Evolutionary conservation across 1,140 invertebrate species (phyloP), one percentile per base, ranked within the genome.

Genomic region (Telenomus remus): DNA sequence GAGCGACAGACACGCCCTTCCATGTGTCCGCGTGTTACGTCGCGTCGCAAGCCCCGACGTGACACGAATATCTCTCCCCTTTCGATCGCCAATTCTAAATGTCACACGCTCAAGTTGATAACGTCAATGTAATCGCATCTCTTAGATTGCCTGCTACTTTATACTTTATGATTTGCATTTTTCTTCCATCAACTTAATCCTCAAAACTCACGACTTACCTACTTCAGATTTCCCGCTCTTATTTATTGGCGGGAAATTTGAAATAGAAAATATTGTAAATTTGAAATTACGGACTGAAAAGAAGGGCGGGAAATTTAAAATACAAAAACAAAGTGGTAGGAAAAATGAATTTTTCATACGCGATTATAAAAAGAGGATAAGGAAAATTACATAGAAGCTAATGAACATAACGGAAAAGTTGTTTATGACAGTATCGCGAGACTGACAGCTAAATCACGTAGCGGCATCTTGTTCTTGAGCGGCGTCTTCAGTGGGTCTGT

Each of bases 1-100:
- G 78, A 83, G 66, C 79, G 76, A 80, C 78, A 79, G 85, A 79
- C 86, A 87, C 85, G 85, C 85, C 86, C 85, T 87, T 83, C 84
- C 78, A 74, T 81, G 79, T 86, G 81, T 81, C 39, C 81, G 80
- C 81, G 83, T 76, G 85, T 82, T 84, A 82, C 49, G 82, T 81
- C 82, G 81, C 82, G 79, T 85, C 79, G 79, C 80, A 42, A 34
- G 43, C 33, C 19, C 59, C 6, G 47, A 68, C 66, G 49, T 69
- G 75, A 77, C 79, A 79, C 72, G 71, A 72, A 72, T 54, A 61
- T 65, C 15, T 57, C 37, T 33, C 44, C 56, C 53, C 59, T 43
- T 55, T 46, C 16, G n/a, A 34, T 37, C 34, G 27, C 54, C n/a
- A 66, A 66, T 50, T 56, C n/a, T 44, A 35, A 12, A 50, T 50